Conservation (phyloP, 2,797 vertebrate species). For the Melanotaenia pygmaea region DNA sequence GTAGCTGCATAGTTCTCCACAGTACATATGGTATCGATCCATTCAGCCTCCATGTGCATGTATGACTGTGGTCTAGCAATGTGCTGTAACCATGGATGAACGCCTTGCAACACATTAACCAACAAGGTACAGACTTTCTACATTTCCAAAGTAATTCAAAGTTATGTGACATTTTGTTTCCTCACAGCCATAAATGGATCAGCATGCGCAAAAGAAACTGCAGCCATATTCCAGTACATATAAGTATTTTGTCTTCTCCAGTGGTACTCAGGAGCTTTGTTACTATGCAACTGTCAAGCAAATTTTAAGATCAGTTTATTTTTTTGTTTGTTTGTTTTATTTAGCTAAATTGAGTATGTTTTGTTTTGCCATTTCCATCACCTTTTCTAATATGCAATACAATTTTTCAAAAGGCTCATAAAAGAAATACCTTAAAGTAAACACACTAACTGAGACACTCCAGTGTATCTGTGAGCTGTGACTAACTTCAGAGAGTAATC, state of each 20-base stretch:
- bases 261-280: not conserved
- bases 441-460: not conserved
- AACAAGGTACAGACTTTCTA: slow-evolving; percentile 32
- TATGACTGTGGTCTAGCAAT: slow-evolving; percentile 28
- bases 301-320: not conserved
- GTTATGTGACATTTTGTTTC: slow-evolving; percentile 40
- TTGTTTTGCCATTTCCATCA: not conserved
- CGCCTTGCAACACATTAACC: slow-evolving; percentile 43
- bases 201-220: slow-evolving; percentile 5
- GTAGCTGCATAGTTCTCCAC: slow-evolving; percentile 42
- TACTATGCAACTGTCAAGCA: not conserved
- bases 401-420: not conserved
- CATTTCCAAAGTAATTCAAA: slow-evolving; percentile 39
- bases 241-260: not conserved
- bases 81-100: slow-evolving; percentile 43
- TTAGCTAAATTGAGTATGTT: not conserved
- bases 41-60: slow-evolving; percentile 48
- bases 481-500: slow-evolving; percentile 45
- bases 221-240: not conserved
- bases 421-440: slow-evolving; percentile 2
- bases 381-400: not conserved
- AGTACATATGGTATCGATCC: slow-evolving; percentile 48
- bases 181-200: slow-evolving; percentile 34
- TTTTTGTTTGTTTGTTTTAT: not conserved
- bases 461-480: slow-evolving; percentile 35